Conservation (phyloP, 2,113 vertebrate species). For the Lepus americanus region DNA sequence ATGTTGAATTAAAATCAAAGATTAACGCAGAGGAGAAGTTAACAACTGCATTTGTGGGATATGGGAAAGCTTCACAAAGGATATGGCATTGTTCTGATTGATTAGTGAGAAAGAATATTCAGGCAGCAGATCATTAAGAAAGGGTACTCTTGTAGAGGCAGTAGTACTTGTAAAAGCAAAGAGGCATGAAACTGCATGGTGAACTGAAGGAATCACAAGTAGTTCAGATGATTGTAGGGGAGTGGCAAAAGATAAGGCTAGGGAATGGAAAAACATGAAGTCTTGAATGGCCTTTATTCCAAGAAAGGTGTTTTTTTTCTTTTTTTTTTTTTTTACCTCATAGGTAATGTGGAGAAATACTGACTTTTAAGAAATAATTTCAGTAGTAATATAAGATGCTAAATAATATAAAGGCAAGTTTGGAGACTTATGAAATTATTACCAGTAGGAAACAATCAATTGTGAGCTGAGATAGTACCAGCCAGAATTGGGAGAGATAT, state of each 20-base stretch:
- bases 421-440: background rate
- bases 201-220: background rate
- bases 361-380: slow-evolving; percentile 1
- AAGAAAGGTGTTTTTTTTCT: background rate
- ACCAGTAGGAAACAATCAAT: background rate
- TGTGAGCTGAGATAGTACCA: background rate
- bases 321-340: background rate
- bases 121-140: background rate
- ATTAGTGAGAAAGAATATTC: background rate
- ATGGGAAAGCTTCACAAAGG: background rate
- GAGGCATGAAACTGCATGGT: background rate
- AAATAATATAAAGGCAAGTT: background rate
- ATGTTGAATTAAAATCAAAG: slow-evolving; percentile 15
- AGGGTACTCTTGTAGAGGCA: background rate
- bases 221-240: background rate
- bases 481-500: background rate
- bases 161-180: background rate
- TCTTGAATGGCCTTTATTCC: background rate
- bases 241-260: background rate
- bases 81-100: background rate
- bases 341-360: background rate
- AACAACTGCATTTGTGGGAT: background rate
- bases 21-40: background rate
- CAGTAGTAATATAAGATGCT: background rate
- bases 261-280: background rate